phyloP scores from a whole-genome alignment of 2,113 vertebrate genomes.

The Melanerpes formicivorus region DNA sequence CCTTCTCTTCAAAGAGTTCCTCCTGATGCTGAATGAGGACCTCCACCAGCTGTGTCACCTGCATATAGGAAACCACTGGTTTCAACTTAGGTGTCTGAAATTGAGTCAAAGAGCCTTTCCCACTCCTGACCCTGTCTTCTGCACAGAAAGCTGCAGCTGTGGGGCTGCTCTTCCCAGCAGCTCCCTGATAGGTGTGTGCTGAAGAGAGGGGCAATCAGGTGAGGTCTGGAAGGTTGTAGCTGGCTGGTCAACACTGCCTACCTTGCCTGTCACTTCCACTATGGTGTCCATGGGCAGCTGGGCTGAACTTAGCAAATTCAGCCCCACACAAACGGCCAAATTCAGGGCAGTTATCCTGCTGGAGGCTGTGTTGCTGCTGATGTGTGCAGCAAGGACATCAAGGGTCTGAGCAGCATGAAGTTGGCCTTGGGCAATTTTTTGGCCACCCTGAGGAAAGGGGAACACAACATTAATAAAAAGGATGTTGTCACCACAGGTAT shows the following conservation, averaged over 20 bases:
- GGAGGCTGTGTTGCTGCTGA: conserved; percentile 58
- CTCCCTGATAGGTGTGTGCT: accelerated
- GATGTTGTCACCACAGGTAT: background rate
- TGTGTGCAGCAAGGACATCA: conserved; percentile 82
- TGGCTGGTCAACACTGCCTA: background rate
- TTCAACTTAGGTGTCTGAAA: background rate
- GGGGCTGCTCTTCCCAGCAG: background rate
- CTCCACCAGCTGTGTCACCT: conserved; percentile 80
- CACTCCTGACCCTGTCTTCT: background rate
- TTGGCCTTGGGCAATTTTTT: conserved; percentile 31
- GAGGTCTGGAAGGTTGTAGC: background rate
- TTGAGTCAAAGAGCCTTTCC: background rate
- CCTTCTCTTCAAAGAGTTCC: conserved; percentile 80
- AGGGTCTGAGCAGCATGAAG: conserved; percentile 77
- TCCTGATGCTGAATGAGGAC: conserved; percentile 82
- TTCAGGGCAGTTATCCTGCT: conserved; percentile 88
- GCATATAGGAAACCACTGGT: background rate
- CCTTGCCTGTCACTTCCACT: conserved; percentile 66
- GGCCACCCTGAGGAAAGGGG: background rate
- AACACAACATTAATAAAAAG: background rate
- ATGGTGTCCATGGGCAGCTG: conserved; percentile 59
- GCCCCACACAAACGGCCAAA: conserved; percentile 83
- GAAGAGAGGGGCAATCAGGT: background rate
- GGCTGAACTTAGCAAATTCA: conserved; percentile 78
- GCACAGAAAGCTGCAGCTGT: background rate